Conservation (phyloP, 2,797 vertebrate species). For the Clarias platycephalus region DNA sequence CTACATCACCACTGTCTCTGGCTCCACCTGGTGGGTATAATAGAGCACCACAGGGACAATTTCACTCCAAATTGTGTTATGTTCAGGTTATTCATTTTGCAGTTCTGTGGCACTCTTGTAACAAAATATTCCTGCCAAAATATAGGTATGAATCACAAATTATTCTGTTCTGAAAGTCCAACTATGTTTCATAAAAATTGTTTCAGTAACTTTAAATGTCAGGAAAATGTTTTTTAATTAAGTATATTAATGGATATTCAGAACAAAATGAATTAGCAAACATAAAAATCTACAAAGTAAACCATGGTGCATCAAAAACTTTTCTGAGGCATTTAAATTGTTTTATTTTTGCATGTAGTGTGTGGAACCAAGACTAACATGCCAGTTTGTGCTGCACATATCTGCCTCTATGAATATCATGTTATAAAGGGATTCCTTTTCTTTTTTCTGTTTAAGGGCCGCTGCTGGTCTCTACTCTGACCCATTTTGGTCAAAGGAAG, state of each 20-base stretch:
- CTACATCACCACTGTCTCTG: slow-evolving; percentile 82
- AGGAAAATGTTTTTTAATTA: too few species aligned
- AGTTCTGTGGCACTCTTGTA: neutral
- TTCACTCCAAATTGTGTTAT: neutral
- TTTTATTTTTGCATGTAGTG: too few species aligned
- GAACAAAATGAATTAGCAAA: too few species aligned
- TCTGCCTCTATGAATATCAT: neutral
- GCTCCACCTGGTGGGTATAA: slow-evolving; percentile 54
- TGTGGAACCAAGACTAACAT: too few species aligned
- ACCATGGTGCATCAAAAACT: too few species aligned
- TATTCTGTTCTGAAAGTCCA: neutral
- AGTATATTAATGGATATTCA: too few species aligned
- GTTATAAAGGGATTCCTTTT: neutral
- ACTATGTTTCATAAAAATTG: neutral
- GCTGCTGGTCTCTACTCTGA: slow-evolving; percentile 77
- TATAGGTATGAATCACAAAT: neutral
- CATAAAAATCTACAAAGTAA: too few species aligned
- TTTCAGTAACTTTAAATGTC: neutral
- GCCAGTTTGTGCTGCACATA: neutral
- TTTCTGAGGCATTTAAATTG: too few species aligned
- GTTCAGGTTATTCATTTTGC: neutral
- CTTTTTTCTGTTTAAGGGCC: slow-evolving; percentile 63
- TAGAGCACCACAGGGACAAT: neutral
- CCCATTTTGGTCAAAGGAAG: slow-evolving; percentile 79
- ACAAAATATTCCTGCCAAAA: neutral